These are phyloP conservation scores for Eptatretus atami DNA, from an alignment of 2,797 vertebrate genomes.

Conservation along the genomic window DNA sequence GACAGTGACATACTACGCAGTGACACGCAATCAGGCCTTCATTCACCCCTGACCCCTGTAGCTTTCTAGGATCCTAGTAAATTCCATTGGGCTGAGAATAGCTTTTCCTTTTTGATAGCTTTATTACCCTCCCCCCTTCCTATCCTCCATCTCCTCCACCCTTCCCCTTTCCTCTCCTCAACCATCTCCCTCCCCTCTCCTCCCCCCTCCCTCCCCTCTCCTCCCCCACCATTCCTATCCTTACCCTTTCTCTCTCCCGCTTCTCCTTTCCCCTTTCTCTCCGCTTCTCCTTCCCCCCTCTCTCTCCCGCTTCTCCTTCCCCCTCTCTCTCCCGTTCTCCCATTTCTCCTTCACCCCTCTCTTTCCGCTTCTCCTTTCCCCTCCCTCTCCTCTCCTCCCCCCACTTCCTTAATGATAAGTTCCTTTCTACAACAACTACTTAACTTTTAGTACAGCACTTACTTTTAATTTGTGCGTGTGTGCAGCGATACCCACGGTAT, in stretches of 20 bases:
- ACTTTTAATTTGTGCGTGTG: too few species aligned
- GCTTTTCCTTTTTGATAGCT: background rate
- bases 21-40: too few species aligned
- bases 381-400: background rate
- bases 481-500: conserved; percentile 87
- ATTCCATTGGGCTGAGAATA: too few species aligned
- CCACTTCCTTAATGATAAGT: background rate
- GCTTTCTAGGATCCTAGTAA: too few species aligned
- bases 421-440: too few species aligned
- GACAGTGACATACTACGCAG: too few species aligned
- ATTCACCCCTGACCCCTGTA: too few species aligned
- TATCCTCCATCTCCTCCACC: too few species aligned
- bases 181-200: background rate
- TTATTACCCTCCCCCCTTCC: background rate
- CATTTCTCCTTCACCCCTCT: too few species aligned
- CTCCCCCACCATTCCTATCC: background rate
- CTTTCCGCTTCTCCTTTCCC: background rate
- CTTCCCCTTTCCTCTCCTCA: too few species aligned
- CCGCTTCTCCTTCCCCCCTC: conserved; percentile 6
- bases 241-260: background rate
- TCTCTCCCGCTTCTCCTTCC: background rate
- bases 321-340: background rate
- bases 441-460: too few species aligned
- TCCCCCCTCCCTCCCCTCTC: background rate
- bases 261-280: background rate